Conservation (phyloP, 2,113 vertebrate genomes). For the Acrocephalus kingi region DNA sequence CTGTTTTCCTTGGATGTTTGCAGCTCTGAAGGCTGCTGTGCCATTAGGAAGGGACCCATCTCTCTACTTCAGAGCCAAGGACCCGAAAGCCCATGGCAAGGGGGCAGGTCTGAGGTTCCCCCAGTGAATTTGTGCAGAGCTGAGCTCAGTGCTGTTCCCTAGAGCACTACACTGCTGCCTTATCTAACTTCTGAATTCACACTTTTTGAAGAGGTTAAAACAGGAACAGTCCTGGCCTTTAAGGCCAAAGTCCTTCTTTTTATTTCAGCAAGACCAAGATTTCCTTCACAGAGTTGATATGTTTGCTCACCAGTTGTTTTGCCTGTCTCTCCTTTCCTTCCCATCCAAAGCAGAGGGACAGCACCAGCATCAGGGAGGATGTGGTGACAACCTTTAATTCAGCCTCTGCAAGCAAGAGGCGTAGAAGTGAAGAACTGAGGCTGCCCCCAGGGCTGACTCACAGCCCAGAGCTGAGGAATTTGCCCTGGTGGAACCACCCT, state of each 20-base stretch:
- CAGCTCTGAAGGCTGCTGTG: not conserved
- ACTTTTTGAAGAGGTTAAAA: not conserved
- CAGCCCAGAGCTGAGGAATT: not conserved
- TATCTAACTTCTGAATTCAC: not conserved
- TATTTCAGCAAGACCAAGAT: not conserved
- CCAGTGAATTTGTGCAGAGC: fast-evolving
- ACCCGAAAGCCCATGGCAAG: fast-evolving
- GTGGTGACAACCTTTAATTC: not conserved
- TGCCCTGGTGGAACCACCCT: not conserved
- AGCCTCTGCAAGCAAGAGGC: not conserved
- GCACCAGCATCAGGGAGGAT: not conserved
- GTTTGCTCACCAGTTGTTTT: not conserved
- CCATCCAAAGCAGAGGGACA: not conserved
- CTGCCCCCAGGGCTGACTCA: not conserved
- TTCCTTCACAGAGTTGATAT: not conserved
- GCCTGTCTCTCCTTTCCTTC: not conserved
- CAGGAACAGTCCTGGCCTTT: not conserved
- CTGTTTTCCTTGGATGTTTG: not conserved
- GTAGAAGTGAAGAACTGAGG: not conserved
- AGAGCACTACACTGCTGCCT: not conserved
- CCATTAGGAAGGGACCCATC: fast-evolving
- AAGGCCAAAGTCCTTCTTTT: not conserved
- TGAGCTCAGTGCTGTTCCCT: not conserved
- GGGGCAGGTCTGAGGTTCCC: not conserved
- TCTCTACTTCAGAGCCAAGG: not conserved